A percentile compares a stretch with the other conserved stretches of the same genome.
These are phyloP conservation scores for Podargus strigoides DNA, from an alignment of 2,797 vertebrate species.

Conservation along the genomic window DNA sequence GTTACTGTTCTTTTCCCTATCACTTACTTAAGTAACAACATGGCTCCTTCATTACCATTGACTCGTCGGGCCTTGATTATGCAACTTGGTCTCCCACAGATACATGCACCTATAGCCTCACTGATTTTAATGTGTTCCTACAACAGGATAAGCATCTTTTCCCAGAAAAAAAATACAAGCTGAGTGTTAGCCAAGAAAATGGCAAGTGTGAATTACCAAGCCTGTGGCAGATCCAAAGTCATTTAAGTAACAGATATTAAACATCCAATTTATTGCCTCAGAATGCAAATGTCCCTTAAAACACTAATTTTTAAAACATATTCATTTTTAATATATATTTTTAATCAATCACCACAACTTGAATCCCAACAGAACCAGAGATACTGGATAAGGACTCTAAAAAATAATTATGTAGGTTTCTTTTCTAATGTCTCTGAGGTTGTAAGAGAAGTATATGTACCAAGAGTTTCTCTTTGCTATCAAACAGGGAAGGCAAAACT, in stretches of 20 bases:
- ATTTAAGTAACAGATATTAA: neutral
- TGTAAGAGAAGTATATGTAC: neutral
- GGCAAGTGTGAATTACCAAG: neutral
- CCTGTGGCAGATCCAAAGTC: neutral
- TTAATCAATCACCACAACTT: neutral
- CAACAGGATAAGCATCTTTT: neutral
- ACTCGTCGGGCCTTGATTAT: neutral
- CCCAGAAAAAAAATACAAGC: neutral
- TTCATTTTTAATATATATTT: neutral
- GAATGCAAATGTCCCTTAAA: neutral
- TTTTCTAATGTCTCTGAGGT: neutral
- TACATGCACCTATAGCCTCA: neutral
- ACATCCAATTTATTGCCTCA: neutral
- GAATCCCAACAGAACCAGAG: neutral
- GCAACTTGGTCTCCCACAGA: neutral
- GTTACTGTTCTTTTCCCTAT: neutral
- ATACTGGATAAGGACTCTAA: neutral
- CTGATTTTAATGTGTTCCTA: neutral
- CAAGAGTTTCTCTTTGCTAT: neutral
- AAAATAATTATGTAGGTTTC: neutral
- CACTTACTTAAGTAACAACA: neutral
- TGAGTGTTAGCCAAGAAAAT: neutral
- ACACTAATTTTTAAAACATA: neutral
- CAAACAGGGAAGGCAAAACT: neutral
- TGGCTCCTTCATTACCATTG: neutral